Percentiles rank a stretch among this genome's conserved stretches.
Evolutionary conservation across 2,113 vertebrate species (phyloP).

Genomic region (Lethenteron reissneri): DNA sequence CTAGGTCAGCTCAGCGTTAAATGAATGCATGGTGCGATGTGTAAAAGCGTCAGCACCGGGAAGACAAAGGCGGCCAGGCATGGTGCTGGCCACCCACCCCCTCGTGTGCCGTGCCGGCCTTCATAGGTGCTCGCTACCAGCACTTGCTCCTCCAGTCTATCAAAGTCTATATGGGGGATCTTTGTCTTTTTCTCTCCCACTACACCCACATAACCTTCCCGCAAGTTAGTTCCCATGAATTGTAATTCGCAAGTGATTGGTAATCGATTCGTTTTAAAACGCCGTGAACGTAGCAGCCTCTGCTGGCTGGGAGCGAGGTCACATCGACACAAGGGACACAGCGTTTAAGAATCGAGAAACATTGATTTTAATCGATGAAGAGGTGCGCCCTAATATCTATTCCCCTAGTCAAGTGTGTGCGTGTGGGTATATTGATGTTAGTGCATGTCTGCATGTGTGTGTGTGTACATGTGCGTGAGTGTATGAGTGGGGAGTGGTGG

Average conservation of each 20-base stretch:
- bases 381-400: neutral
- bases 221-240: neutral
- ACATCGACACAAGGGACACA: neutral
- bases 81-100: no score
- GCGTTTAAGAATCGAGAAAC: neutral
- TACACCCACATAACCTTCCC: no score
- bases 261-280: neutral
- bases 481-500: no score
- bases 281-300: neutral
- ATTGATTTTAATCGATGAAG: neutral
- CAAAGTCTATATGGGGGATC: no score
- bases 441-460: neutral
- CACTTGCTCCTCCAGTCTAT: no score
- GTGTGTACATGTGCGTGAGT: neutral
- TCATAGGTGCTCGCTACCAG: no score
- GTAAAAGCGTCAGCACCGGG: no score
- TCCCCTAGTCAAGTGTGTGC: neutral
- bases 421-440: neutral
- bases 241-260: neutral
- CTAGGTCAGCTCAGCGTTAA: no score
- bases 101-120: no score
- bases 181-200: no score
- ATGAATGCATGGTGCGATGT: no score
- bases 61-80: no score
- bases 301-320: neutral